Evolutionary conservation across 2,888 invertebrate species (phyloP), one percentile per base, ranked within the genome.

Genomic region (Ramazzottius varieornatus): DNA sequence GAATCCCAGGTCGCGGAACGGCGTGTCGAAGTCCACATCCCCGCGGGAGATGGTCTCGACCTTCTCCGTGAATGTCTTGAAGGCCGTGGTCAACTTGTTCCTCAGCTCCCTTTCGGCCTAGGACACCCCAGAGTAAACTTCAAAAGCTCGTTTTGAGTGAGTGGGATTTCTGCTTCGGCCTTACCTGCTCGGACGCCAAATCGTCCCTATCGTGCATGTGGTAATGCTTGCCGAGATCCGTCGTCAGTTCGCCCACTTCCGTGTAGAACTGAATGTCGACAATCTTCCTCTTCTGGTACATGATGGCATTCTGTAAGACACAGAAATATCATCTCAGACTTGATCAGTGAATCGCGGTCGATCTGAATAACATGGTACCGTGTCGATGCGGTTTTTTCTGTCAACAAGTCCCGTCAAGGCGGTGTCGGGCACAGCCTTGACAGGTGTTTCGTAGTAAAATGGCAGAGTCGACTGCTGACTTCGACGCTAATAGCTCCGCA

Each of bases 191-290:
- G 2, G 96, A 93, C 0, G 94, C 92, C 67, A 98, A 80, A 79
- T 99, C 98, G 76, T 99, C 98, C 63, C 96, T 82, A 78, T 99
- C 98, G 76, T 98, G 96, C 94, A 98, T 96, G 77, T 98, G 94
- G 75, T 98, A 96, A 76, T 96, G 94, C 77, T 98, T 99, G 63
- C 96, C 96, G 72, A 99, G 81, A 80, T 99, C 98, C 0, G 98
- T 99, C 0, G 96, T 96, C 67, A 98, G 94, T 79, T 99, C 98
- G 72, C 98, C 98, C 65, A 98, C 98, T 79, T 98, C 98, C 0
- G 98, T 98, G 76, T 96, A 99, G 79, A 99, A 98, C 76, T 99
- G 96, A 2, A 98, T 94, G 78, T 98, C 96, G 0, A 89, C 84
- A 72, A 98, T 96, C 74, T 99, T 96, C 82, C 98, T 98, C 79